phyloP scores from a whole-genome alignment of 2,888 invertebrate genomes.

The Cabera pusaria region DNA sequence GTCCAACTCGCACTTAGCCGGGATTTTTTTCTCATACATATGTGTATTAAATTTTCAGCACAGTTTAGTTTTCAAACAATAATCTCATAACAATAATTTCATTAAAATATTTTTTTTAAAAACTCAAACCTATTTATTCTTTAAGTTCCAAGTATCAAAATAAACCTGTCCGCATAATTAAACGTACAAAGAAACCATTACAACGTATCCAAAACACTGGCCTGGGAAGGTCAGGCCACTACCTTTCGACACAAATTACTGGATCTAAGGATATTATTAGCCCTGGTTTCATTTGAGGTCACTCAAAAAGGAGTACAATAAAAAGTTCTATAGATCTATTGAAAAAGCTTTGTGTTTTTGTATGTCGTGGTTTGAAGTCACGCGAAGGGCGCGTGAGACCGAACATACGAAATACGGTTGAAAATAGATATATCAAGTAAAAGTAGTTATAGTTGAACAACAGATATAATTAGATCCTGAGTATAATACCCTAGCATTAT shows the following conservation, averaged over 20 bases:
- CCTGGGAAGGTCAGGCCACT: conserved; percentile 29
- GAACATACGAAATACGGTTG: no score
- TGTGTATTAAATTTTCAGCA: no score
- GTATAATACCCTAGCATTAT: no score
- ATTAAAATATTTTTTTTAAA: no score
- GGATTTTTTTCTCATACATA: no score
- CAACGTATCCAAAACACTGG: conserved; percentile 24
- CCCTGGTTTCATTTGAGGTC: conserved; percentile 16
- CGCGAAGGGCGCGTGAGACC: conserved; percentile 5
- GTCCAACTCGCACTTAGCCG: no score
- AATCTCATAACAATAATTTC: no score
- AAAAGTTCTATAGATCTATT: conserved; percentile 5
- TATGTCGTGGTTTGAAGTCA: not conserved
- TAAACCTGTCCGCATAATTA: conserved; percentile 16
- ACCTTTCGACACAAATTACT: conserved; percentile 31
- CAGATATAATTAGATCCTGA: no score
- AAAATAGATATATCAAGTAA: no score
- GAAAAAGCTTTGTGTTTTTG: conserved; percentile 2
- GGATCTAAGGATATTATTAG: conserved; percentile 24
- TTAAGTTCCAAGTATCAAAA: conserved; percentile 2
- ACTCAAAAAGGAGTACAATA: conserved; percentile 13
- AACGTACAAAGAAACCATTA: conserved; percentile 17
- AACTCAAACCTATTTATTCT: no score
- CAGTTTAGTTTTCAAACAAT: no score
- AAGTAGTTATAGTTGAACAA: no score